phyloP scores from a whole-genome alignment of 23 tunicate species.

The Oikopleura dioica region DNA sequence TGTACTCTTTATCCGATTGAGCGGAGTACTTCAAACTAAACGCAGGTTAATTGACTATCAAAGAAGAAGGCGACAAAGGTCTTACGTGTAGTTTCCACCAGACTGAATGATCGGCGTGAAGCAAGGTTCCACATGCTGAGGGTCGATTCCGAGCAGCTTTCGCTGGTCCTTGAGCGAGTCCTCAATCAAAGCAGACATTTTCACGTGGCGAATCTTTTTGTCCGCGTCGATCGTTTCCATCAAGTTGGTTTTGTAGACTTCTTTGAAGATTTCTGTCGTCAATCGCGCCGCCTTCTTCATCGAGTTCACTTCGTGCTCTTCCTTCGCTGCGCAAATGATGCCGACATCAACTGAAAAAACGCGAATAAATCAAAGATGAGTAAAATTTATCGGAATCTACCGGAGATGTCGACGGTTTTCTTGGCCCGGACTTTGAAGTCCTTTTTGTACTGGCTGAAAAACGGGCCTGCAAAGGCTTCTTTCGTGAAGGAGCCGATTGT shows the following conservation, averaged over 20 bases:
- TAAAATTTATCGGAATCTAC: neutral
- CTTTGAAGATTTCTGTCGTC: constrained; percentile 64
- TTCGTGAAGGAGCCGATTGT: constrained; percentile 43
- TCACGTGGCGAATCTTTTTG: constrained; percentile 60
- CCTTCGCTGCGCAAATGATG: constrained; percentile 55
- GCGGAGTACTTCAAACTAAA: constrained; percentile 8
- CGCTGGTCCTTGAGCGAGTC: constrained; percentile 49
- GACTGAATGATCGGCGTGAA: constrained; percentile 87
- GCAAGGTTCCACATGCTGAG: constrained; percentile 54
- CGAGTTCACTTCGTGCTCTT: constrained; percentile 36
- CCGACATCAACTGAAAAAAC: constrained; percentile 38
- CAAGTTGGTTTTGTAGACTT: constrained; percentile 64
- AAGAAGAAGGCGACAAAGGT: no score
- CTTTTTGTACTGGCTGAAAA: constrained; percentile 10
- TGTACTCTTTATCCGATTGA: neutral
- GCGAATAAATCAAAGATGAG: neutral
- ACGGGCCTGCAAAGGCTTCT: constrained; percentile 80
- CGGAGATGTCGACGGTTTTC: neutral
- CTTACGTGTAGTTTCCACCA: constrained; percentile 40
- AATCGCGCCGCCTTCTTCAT: constrained; percentile 50
- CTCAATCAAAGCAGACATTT: constrained; percentile 53
- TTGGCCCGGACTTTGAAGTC: neutral
- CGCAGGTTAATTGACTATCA: no score
- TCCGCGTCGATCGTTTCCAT: constrained; percentile 88
- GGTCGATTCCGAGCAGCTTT: constrained; percentile 58